Evolutionary conservation across 2,888 invertebrate species (phyloP).

Genomic region (Rapana venosa): DNA sequence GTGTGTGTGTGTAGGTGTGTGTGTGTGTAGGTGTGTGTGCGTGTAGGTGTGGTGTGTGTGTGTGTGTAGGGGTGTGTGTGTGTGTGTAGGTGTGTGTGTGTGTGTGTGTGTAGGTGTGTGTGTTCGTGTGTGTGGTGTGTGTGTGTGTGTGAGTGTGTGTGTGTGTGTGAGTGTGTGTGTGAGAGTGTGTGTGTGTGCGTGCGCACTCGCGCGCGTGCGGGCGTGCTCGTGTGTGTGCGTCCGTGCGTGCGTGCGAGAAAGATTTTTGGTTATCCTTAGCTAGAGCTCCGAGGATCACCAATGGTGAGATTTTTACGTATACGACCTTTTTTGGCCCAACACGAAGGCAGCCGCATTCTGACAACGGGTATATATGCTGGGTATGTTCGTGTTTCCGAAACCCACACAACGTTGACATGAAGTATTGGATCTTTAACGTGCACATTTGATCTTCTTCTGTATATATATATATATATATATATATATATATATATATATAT

Average conservation of each 20-base stretch:
- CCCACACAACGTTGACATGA: too few species aligned
- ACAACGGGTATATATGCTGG: too few species aligned
- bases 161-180: neutral
- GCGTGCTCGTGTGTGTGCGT: neutral
- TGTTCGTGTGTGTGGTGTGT: constrained; percentile 4
- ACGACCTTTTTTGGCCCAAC: too few species aligned
- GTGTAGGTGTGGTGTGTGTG: neutral
- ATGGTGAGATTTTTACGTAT: too few species aligned
- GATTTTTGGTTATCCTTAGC: too few species aligned
- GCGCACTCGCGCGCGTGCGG: neutral
- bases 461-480: too few species aligned
- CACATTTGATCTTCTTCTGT: too few species aligned
- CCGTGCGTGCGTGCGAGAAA: neutral
- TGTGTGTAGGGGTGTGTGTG: neutral
- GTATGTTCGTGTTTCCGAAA: too few species aligned
- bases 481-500: too few species aligned
- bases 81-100: neutral
- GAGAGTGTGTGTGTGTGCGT: neutral
- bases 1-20: neutral
- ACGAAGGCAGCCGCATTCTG: too few species aligned
- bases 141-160: constrained; percentile 8
- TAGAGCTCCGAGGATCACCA: too few species aligned
- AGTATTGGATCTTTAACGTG: too few species aligned
- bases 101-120: neutral
- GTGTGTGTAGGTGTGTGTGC: neutral